A percentile compares a stretch with the other conserved stretches of the same genome.
These are phyloP conservation scores for Pimephales promelas DNA, from an alignment of 2,113 vertebrate species.

Conservation along the genomic window DNA sequence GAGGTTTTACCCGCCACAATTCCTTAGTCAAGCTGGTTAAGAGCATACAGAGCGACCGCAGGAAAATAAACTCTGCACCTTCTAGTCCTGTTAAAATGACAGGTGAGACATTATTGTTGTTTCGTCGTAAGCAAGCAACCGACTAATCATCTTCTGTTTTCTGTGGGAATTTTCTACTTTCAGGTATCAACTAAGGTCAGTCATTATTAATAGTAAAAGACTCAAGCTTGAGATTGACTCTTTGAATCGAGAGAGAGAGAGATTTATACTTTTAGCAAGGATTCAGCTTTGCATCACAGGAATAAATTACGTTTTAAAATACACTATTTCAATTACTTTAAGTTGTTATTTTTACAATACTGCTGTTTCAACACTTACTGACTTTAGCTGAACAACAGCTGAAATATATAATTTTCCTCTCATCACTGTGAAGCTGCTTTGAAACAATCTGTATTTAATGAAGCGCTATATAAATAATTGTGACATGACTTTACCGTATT, in stretches of 20 bases:
- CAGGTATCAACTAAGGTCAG: not conserved
- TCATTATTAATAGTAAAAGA: not conserved
- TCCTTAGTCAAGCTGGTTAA: conserved; percentile 91
- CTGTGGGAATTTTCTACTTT: not conserved
- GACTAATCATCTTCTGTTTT: not conserved
- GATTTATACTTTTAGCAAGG: too few species aligned
- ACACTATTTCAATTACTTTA: too few species aligned
- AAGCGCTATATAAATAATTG: too few species aligned
- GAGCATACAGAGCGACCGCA: conserved; percentile 85
- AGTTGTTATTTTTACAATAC: too few species aligned
- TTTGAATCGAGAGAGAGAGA: not conserved
- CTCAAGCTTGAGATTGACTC: not conserved
- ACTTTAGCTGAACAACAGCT: too few species aligned
- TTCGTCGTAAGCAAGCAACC: not conserved
- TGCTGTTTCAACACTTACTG: too few species aligned
- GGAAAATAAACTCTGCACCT: conserved; percentile 93
- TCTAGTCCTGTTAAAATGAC: conserved; percentile 83
- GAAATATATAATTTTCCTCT: too few species aligned
- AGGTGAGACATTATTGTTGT: conserved; percentile 66
- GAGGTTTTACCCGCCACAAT: conserved; percentile 88
- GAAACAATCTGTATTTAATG: too few species aligned
- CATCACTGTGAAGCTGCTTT: too few species aligned
- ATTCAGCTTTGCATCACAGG: too few species aligned
- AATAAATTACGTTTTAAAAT: too few species aligned
- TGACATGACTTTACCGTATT: too few species aligned